Conservation (phyloP, 2,888 invertebrate species). For the Microctonus hyperodae region DNA sequence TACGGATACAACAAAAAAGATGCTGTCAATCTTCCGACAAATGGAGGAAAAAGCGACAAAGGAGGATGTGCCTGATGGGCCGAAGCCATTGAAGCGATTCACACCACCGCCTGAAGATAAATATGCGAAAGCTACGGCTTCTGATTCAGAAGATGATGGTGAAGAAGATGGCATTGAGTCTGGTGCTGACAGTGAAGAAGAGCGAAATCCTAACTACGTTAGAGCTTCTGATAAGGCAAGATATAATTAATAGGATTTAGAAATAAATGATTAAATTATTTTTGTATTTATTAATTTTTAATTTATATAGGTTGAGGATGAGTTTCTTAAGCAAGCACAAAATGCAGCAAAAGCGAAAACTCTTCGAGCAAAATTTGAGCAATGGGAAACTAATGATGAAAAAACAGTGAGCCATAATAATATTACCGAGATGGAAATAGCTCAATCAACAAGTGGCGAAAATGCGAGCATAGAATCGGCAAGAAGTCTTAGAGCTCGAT, state of each 20-base stretch:
- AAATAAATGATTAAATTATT: neutral
- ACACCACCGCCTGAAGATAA: conserved; percentile 85
- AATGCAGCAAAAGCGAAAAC: conserved; percentile 83
- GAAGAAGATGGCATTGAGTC: conserved; percentile 68
- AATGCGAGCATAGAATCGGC: conserved; percentile 87
- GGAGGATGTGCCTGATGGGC: conserved; percentile 68
- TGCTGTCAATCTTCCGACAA: conserved; percentile 88
- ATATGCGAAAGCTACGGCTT: conserved; percentile 64
- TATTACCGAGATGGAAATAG: conserved; percentile 62
- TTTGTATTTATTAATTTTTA: neutral
- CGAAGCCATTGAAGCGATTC: conserved; percentile 86
- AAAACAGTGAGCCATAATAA: conserved; percentile 59
- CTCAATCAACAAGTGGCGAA: conserved; percentile 68
- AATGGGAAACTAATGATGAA: conserved; percentile 76
- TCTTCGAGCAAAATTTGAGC: conserved; percentile 86
- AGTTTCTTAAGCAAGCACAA: conserved; percentile 78
- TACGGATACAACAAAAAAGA: conserved; percentile 78
- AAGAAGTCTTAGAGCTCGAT: conserved; percentile 82
- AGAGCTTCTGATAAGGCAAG: conserved; percentile 64
- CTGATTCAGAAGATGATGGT: conserved; percentile 65
- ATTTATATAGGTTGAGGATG: conserved; percentile 67
- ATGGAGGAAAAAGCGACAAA: conserved; percentile 77
- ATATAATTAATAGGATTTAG: conserved; percentile 31
- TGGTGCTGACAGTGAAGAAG: conserved; percentile 60
- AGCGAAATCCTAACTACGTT: conserved; percentile 61